phyloP scores from a whole-genome alignment of 2,888 invertebrate genomes.

The Tenthredo scrophulariae region DNA sequence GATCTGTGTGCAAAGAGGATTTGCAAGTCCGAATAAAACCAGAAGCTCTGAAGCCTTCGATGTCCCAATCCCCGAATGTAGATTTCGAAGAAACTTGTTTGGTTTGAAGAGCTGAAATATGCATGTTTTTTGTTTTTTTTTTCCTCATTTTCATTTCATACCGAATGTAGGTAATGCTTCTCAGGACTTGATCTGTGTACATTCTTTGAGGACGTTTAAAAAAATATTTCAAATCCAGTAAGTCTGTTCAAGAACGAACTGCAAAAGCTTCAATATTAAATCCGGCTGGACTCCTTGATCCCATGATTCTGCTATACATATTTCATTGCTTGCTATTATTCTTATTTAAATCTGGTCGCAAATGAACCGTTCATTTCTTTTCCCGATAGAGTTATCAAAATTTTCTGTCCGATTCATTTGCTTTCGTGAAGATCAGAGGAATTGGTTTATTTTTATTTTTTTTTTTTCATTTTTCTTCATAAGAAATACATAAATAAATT shows the following conservation, averaged over 20 bases:
- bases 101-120: background rate
- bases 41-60: background rate
- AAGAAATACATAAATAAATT: background rate
- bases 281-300: background rate
- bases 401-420: background rate
- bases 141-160: background rate
- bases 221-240: background rate
- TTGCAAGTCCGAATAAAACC: background rate
- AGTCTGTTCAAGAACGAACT: background rate
- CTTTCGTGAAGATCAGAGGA: background rate
- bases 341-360: background rate
- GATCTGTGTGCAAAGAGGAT: background rate
- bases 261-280: background rate
- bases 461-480: background rate
- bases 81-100: background rate
- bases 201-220: background rate
- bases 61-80: background rate
- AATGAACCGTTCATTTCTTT: background rate
- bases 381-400: background rate
- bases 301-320: background rate
- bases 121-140: background rate
- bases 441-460: too few relatives aligned
- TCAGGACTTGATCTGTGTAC: background rate
- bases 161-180: background rate
- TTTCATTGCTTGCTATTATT: background rate